A percentile compares a stretch with the other conserved stretches of the same genome.
Evolutionary conservation across 2,113 vertebrate genomes (phyloP).

Genomic region (Myrmecobius fasciatus): DNA sequence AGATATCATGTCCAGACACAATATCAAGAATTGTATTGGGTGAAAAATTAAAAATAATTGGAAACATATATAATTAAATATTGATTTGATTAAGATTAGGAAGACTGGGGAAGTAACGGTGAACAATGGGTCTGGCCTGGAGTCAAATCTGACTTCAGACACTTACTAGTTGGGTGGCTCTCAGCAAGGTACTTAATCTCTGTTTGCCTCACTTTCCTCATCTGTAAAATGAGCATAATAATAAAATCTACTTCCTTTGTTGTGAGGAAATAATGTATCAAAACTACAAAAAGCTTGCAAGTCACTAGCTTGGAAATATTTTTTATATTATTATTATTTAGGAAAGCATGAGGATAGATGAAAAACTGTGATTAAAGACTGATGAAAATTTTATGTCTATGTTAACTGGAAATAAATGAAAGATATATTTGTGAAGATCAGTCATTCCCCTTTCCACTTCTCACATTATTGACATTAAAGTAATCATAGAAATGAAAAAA

Average conservation of each 20-base stretch:
- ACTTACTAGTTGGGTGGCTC: background rate
- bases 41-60: background rate
- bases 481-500: background rate
- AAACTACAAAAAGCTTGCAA: background rate
- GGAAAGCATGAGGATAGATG: conserved; percentile 25
- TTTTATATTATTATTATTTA: conserved; percentile 20
- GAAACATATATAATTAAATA: background rate
- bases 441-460: background rate
- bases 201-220: background rate
- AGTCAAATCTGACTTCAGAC: background rate
- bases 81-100: background rate
- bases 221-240: background rate
- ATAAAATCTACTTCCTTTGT: background rate
- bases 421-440: conserved; percentile 21
- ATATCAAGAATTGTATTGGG: background rate
- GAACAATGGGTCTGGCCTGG: background rate
- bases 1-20: background rate
- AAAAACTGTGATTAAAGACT: background rate
- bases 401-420: conserved; percentile 33
- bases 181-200: background rate
- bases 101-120: background rate
- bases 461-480: background rate
- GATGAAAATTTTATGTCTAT: background rate
- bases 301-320: conserved; percentile 35
- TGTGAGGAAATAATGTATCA: too few relatives aligned